Base-by-base conservation (phyloP, 2,888 invertebrate genomes). In the Netelia virgata region DNA sequence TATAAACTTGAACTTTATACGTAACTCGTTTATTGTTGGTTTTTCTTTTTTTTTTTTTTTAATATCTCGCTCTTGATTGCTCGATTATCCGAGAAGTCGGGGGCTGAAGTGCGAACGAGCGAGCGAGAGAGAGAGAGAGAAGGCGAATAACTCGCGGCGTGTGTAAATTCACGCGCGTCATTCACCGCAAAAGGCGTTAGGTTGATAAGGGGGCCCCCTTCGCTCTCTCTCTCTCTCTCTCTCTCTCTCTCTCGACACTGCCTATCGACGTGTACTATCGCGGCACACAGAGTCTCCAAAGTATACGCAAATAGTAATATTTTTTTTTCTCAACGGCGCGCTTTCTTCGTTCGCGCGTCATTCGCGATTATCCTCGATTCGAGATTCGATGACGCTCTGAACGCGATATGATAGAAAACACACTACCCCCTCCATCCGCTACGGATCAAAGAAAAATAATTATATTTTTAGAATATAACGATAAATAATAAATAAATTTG, bases 141-240 rank as follows among this genome's bases (percentile, higher is more conserved):
- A 41, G 36, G 80, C 66, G 59, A 18, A 20, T 43, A 66, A 11
- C 47, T 53, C 50, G 74, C 11, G n/a, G 43, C 18, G 66, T 18
- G 55, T 77, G 66, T 76, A 68, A 73, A 73, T 55, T 53, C 69
- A 74, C 77, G 73, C 82, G 73, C 82, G 82, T 83, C 82, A 83
- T 83, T 78, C 82, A 73, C 61, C 78, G 78, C 77, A 73, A 73
- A 73, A 73, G 55, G 68, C 73, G 68, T 47, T 14, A n/a, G n/a
- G 61, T 61, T 63, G 82, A 83, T 83, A 83, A 83, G 82, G 70
- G 23, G 47, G 11, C 47, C 47, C 1, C 47, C 23, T n/a, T n/a
- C n/a, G n/a, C 23, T 23, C 23, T 1, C 23, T 28, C 28, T 28
- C n/a, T n/a, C n/a, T n/a, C 28, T 28, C 28, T 28, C 28, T 28